Conservation (phyloP, 2,888 invertebrate genomes). For the Drosophila vallismaia region DNA sequence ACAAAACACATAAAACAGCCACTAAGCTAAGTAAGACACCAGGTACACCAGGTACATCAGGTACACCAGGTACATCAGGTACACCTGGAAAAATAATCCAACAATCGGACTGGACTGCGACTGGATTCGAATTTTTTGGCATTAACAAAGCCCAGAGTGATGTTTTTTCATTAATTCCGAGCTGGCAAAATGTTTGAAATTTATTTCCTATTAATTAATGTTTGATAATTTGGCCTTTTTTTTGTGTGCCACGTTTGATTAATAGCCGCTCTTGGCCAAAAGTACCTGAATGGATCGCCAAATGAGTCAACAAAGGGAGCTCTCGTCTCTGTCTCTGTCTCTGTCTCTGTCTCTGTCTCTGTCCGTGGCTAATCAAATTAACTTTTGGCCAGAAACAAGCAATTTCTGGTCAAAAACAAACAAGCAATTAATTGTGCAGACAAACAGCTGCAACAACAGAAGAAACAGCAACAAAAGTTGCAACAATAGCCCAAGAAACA, state of each 20-base stretch:
- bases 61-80: no score
- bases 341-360: conserved; percentile 7
- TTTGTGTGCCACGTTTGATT: conserved; percentile 57
- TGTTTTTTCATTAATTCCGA: no score
- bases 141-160: no score
- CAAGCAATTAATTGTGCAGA: conserved; percentile 34
- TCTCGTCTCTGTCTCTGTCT: conserved; percentile 32
- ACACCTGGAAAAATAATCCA: no score
- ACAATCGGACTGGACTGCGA: no score
- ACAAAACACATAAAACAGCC: conserved; percentile 37
- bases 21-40: conserved; percentile 8
- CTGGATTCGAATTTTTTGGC: no score
- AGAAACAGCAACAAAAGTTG: not conserved
- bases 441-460: conserved; percentile 23
- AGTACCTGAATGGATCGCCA: conserved; percentile 26
- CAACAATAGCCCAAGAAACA: no score
- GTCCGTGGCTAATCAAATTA: conserved; percentile 69
- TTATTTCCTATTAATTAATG: conserved; percentile 65
- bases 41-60: no score
- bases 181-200: conserved; percentile 18
- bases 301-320: conserved; percentile 25
- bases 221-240: conserved; percentile 57
- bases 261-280: conserved; percentile 55
- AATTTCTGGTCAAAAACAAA: conserved; percentile 18
- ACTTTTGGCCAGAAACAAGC: conserved; percentile 12